Evolutionary conservation across 2,888 invertebrate species (phyloP).

Genomic region (Eupithecia inturbata): DNA sequence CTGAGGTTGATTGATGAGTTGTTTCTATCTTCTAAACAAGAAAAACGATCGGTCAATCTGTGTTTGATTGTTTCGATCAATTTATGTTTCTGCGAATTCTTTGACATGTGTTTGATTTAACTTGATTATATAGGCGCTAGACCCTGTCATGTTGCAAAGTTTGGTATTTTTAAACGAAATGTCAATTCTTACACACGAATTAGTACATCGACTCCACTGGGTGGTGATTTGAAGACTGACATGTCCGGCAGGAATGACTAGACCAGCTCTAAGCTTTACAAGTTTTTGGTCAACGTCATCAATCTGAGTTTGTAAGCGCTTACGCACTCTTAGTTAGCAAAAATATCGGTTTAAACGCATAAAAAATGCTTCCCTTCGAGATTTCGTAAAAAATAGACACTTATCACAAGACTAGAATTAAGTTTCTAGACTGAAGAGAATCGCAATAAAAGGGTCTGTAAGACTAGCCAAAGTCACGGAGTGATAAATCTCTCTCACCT

Average conservation of each 20-base stretch:
- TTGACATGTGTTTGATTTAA: neutral
- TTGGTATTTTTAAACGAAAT: neutral
- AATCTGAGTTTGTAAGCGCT: neutral
- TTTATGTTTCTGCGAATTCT: neutral
- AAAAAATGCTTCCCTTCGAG: neutral
- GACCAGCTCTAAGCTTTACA: neutral
- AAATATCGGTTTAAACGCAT: neutral
- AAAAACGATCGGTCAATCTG: neutral
- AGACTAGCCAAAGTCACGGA: constrained; percentile 12
- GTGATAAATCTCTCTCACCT: constrained; percentile 53
- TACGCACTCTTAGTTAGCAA: neutral
- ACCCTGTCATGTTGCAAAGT: neutral
- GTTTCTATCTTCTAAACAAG: neutral
- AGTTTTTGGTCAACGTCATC: neutral
- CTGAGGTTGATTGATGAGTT: neutral
- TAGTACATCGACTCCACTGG: neutral
- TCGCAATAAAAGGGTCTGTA: constrained; percentile 11
- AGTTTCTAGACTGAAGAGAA: neutral
- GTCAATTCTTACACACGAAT: neutral
- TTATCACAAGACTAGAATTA: neutral
- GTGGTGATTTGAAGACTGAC: neutral
- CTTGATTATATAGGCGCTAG: neutral
- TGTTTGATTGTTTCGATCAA: neutral
- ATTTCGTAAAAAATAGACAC: neutral
- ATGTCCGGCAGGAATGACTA: neutral